Conservation (phyloP, 2,797 vertebrate species). For the Thripadectes ignobilis region DNA sequence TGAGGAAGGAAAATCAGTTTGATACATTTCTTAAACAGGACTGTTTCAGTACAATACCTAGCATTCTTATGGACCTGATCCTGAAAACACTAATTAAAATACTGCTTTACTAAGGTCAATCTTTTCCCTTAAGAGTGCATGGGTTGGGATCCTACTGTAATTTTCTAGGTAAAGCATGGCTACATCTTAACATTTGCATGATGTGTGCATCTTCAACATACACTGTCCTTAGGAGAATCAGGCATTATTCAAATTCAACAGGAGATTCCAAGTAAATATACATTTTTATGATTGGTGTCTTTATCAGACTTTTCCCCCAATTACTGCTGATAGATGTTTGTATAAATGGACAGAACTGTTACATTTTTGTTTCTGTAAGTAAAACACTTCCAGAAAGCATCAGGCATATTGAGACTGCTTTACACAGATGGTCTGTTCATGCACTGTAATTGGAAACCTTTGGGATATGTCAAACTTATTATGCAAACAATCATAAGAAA, state of each 20-base stretch:
- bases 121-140: background rate
- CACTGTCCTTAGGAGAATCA: background rate
- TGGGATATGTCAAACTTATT: constrained; percentile 15
- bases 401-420: constrained; percentile 38
- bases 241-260: background rate
- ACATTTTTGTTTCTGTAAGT: constrained; percentile 7
- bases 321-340: background rate
- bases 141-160: background rate
- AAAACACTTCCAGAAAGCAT: constrained; percentile 35
- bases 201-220: background rate
- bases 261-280: background rate
- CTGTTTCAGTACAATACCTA: background rate
- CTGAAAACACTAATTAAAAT: background rate
- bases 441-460: constrained; percentile 34
- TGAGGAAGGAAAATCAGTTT: background rate
- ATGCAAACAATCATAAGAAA: background rate
- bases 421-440: constrained; percentile 30
- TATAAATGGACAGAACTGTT: background rate
- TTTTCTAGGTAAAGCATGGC: background rate
- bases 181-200: background rate
- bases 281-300: background rate
- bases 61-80: background rate
- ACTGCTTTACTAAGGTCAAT: background rate
- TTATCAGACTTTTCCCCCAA: background rate
- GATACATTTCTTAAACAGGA: background rate